Conservation (phyloP, 2,797 vertebrate genomes). For the Lemur catta region DNA sequence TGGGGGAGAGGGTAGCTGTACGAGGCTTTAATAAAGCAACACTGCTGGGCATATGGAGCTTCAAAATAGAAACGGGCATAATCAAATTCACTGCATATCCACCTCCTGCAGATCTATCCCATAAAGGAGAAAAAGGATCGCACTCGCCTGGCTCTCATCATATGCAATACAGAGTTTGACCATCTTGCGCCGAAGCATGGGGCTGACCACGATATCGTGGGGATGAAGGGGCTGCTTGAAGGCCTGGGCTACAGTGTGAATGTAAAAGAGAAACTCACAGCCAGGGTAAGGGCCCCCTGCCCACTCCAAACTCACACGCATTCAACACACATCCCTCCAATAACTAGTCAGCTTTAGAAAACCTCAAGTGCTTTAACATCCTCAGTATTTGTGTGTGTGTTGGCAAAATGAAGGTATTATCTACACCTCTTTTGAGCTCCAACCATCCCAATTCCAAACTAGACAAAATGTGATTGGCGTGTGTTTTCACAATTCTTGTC, state of each 20-base stretch:
- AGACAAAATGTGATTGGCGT: background rate
- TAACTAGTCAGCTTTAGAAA: background rate
- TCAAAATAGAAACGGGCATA: background rate
- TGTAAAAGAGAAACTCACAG: slow-evolving; percentile 80
- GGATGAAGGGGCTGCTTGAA: slow-evolving; percentile 84
- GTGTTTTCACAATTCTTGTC: background rate
- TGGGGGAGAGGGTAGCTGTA: fast-evolving
- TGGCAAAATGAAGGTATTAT: background rate
- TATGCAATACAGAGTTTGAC: slow-evolving; percentile 88
- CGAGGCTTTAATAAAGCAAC: background rate
- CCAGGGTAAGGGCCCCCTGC: slow-evolving; percentile 77
- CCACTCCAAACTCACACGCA: fast-evolving
- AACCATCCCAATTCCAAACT: background rate
- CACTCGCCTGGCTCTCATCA: slow-evolving; percentile 88
- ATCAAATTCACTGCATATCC: fast-evolving
- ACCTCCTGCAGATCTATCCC: slow-evolving; percentile 84
- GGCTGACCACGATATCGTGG: slow-evolving; percentile 83
- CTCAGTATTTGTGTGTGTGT: background rate
- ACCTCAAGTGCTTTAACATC: background rate
- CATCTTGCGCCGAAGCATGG: background rate
- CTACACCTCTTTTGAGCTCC: background rate
- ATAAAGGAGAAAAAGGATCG: background rate
- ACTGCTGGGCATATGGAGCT: background rate
- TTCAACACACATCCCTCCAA: fast-evolving
- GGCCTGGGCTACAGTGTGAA: slow-evolving; percentile 85